phyloP scores from a whole-genome alignment of 2,797 vertebrate species.

The Apogon talboti region DNA sequence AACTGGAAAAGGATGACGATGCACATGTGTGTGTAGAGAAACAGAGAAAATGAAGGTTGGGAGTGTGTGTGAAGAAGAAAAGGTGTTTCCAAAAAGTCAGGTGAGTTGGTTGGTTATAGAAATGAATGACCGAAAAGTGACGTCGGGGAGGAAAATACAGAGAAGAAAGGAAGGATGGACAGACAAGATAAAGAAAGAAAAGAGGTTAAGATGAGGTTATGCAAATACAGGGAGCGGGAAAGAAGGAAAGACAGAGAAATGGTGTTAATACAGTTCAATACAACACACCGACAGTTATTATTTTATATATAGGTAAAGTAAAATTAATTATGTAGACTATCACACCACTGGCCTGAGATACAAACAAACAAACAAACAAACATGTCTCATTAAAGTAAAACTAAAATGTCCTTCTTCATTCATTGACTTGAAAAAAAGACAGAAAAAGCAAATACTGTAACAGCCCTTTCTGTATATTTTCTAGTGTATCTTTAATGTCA shows the following conservation, averaged over 20 bases:
- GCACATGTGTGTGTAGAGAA: neutral
- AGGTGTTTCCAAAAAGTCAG: conserved; percentile 5
- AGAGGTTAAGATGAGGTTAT: no score
- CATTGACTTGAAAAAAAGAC: no score
- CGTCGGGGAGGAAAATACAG: neutral
- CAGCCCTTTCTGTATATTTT: no score
- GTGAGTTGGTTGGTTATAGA: neutral
- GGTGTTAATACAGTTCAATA: neutral
- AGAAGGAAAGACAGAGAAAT: neutral
- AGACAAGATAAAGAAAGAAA: neutral
- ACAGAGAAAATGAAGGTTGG: neutral
- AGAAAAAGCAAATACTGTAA: no score
- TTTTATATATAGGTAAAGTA: no score
- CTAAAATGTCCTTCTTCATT: no score
- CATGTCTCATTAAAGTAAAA: no score
- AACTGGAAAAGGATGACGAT: conserved; percentile 87
- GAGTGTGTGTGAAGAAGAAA: neutral
- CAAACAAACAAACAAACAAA: no score
- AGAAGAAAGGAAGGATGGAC: neutral
- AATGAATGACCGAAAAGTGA: neutral
- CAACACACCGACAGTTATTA: no score
- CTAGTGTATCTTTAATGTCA: no score
- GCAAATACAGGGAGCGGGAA: neutral
- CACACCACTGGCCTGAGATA: no score
- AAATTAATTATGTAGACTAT: no score